Conservation (phyloP, 2,113 vertebrate species). For the Sinocyclocheilus maitianheensis region DNA sequence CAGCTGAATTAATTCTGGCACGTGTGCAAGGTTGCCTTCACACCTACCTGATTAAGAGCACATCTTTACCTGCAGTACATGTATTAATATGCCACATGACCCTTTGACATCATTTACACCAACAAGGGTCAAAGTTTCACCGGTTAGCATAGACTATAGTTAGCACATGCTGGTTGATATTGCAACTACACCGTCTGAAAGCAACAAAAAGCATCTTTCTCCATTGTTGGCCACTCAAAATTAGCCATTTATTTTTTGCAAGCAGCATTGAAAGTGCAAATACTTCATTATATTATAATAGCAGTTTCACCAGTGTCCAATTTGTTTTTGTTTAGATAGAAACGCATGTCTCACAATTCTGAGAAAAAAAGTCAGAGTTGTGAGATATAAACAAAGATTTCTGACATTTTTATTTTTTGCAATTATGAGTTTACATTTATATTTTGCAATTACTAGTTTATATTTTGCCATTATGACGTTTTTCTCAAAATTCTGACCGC, state of each 20-base stretch:
- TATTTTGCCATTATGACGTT: no score
- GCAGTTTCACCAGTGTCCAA: no score
- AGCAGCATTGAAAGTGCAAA: background rate
- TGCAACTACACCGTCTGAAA: background rate
- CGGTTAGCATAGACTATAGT: background rate
- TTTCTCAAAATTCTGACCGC: no score
- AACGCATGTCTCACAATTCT: background rate
- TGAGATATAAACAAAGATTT: no score
- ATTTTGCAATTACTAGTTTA: no score
- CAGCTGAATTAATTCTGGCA: slow-evolving; percentile 36
- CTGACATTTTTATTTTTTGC: no score
- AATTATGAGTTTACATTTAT: no score
- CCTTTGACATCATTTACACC: background rate
- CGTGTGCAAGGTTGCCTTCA: slow-evolving; percentile 35
- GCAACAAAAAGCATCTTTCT: background rate
- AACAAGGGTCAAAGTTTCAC: background rate
- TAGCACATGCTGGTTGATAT: background rate
- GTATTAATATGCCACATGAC: background rate
- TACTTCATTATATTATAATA: background rate
- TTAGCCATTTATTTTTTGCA: background rate
- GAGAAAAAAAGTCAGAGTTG: no score
- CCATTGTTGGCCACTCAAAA: background rate
- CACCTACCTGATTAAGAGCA: background rate
- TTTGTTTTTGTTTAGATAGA: background rate
- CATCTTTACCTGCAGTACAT: background rate